Percentiles rank a stretch among this genome's conserved stretches.
These are phyloP conservation scores for Laterallus jamaicensis DNA, from an alignment of 2,113 vertebrate genomes.

Conservation along the genomic window DNA sequence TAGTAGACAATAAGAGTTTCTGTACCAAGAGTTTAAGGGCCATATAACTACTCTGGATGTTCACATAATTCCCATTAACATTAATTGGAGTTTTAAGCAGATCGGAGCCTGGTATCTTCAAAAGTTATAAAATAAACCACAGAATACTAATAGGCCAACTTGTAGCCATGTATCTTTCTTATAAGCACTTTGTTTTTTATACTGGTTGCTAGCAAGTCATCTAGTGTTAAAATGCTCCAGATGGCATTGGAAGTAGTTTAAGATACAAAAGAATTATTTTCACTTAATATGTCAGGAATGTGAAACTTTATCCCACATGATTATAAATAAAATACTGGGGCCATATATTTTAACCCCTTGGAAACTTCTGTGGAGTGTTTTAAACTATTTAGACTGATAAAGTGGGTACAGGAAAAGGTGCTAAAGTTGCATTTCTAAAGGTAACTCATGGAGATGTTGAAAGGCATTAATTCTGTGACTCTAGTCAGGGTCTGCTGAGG, in stretches of 20 bases:
- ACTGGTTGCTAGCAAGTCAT: background rate
- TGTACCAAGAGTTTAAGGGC: slow-evolving; percentile 59
- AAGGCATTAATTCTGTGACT: background rate
- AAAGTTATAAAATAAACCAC: slow-evolving; percentile 36
- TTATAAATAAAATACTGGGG: background rate
- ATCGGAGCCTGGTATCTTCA: background rate
- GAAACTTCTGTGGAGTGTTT: background rate
- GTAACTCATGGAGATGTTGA: background rate
- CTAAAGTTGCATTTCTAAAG: background rate
- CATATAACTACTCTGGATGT: slow-evolving; percentile 37
- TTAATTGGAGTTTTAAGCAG: slow-evolving; percentile 49
- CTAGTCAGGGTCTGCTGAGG: background rate
- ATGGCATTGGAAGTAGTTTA: slow-evolving; percentile 6
- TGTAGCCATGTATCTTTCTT: background rate
- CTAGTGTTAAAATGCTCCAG: slow-evolving; percentile 37
- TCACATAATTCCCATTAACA: slow-evolving; percentile 49
- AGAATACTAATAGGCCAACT: slow-evolving; percentile 22
- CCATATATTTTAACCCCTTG: background rate
- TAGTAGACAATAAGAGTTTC: slow-evolving; percentile 55
- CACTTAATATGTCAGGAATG: background rate
- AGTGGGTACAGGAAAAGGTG: background rate
- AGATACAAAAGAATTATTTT: slow-evolving; percentile 28
- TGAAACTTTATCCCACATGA: background rate
- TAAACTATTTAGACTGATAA: background rate
- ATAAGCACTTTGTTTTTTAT: background rate